Base-by-base conservation (phyloP, 2,797 vertebrate genomes). In the Acrocephalus scirpaceus region DNA sequence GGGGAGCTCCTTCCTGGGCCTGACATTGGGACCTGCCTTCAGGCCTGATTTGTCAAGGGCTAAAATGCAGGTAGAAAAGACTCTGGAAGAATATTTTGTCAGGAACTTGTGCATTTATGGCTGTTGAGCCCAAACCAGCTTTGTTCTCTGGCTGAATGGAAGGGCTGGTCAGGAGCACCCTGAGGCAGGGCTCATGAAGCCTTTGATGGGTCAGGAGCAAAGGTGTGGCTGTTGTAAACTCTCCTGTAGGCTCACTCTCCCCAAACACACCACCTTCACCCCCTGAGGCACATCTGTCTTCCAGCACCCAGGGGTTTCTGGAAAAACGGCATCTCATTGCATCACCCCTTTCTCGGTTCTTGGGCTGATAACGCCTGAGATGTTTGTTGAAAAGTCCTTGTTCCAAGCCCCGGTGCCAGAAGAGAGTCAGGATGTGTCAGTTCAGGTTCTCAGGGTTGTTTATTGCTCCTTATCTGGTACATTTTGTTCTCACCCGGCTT, bases 31-130 rank as follows among this genome's bases (percentile, higher is more conserved):
- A 40, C 3, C 32, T 44, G 16, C 36, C 58, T 25, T 75, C 54
- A 10, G 38, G 7, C 2, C 34, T 47, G 38, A 21, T 57, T 60
- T 56, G 7, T 22, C 11, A 16, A 23, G 30, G 16, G 40, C 2
- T 45, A 73, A 76, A 47, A 44, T 12, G 10, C 16, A 56, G 23
- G 11, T 54, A 23, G 42, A 21, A 75, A 67, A 34, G 18, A 11
- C 0, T 15, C 0, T 5, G 15, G 40, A 4, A 42, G 66, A 73
- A 4, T 34, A 5, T 61, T 67, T 83, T 50, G 16, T 20, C 3
- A 1, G 26, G 26, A 40, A 34, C 4, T 30, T 56, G 17, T 30
- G 47, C 7, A 0, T 21, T 7, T 6, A 1, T 11, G 4, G 4
- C 14, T n/a, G 29, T 19, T 61, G 40, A 47, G 18, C 65, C 14